Evolutionary conservation across 2,797 vertebrate genomes (phyloP).

Genomic region (Sebastes kiyomatsui): DNA sequence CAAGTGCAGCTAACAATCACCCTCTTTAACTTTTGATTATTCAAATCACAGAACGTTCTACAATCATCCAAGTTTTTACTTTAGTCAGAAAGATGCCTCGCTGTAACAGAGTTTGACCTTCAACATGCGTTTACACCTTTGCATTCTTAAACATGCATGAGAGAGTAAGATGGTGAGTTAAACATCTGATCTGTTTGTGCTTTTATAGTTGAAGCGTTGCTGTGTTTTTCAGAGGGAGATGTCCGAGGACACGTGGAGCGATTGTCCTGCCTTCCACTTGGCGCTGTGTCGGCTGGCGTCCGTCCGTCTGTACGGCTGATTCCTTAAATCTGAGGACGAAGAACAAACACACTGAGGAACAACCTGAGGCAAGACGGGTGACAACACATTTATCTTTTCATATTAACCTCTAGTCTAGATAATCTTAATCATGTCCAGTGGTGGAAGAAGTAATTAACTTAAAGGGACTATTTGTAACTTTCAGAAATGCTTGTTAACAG

Average conservation of each 20-base stretch:
- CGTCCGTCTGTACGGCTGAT: conserved; percentile 91
- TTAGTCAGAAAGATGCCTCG: neutral
- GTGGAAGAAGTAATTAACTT: no score
- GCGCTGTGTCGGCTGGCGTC: conserved; percentile 87
- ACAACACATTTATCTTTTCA: neutral
- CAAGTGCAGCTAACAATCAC: neutral
- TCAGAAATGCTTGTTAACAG: no score
- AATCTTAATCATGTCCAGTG: neutral
- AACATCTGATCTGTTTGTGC: neutral
- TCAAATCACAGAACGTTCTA: conserved; percentile 15
- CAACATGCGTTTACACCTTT: neutral
- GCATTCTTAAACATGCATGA: neutral
- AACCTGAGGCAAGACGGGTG: neutral
- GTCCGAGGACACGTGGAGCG: conserved; percentile 88
- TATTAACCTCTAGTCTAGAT: neutral
- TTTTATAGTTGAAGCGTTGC: neutral
- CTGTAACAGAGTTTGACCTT: neutral
- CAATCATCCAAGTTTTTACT: neutral
- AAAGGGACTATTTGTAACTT: no score
- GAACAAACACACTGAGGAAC: neutral
- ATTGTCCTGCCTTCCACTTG: conserved; percentile 85
- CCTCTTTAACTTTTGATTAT: neutral
- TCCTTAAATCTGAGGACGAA: conserved; percentile 86
- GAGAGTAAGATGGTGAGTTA: neutral
- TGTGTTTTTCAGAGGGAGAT: conserved; percentile 84